A percentile compares a stretch with the other conserved stretches of the same genome.
These are phyloP conservation scores for Coremacera marginata DNA, from an alignment of 2,888 invertebrate genomes.

Conservation along the genomic window DNA sequence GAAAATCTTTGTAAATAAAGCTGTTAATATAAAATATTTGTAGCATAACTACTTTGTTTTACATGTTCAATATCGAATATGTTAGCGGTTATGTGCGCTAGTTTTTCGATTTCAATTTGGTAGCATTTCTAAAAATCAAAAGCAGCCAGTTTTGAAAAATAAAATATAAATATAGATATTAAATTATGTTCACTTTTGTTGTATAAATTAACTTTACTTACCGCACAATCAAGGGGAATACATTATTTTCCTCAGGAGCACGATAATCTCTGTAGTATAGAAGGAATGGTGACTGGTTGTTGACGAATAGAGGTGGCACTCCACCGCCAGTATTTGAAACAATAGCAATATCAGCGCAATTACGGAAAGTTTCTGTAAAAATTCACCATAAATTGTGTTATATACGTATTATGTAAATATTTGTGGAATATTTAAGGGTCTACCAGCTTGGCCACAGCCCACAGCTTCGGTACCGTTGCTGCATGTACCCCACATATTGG, in stretches of 20 bases:
- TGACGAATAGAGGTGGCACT: slow-evolving; percentile 78
- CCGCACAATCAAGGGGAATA: slow-evolving; percentile 84
- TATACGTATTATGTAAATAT: neutral
- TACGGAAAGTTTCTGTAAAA: slow-evolving; percentile 82
- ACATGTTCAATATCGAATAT: slow-evolving; percentile 1
- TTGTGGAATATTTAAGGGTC: slow-evolving; percentile 15
- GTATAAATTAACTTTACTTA: slow-evolving; percentile 62
- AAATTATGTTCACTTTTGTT: neutral
- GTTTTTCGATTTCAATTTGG: slow-evolving; percentile 17
- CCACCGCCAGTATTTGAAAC: slow-evolving; percentile 83
- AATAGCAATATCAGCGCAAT: slow-evolving; percentile 90
- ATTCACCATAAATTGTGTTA: neutral
- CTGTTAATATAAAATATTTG: neutral
- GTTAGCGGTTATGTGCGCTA: slow-evolving; percentile 33
- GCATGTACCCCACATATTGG: slow-evolving; percentile 92
- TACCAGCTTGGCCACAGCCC: slow-evolving; percentile 85
- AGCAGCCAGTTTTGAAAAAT: slow-evolving; percentile 35
- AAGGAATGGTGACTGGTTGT: slow-evolving; percentile 79
- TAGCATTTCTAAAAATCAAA: slow-evolving; percentile 54
- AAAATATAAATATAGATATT: neutral
- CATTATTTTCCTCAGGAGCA: slow-evolving; percentile 74
- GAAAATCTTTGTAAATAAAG: neutral
- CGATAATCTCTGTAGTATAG: slow-evolving; percentile 81
- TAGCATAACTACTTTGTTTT: neutral
- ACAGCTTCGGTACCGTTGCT: slow-evolving; percentile 87